A percentile compares a stretch with the other conserved stretches of the same genome.
These are phyloP conservation scores for Drosophila burlai DNA, from an alignment of 1,140 invertebrate species.

Conservation along the genomic window DNA sequence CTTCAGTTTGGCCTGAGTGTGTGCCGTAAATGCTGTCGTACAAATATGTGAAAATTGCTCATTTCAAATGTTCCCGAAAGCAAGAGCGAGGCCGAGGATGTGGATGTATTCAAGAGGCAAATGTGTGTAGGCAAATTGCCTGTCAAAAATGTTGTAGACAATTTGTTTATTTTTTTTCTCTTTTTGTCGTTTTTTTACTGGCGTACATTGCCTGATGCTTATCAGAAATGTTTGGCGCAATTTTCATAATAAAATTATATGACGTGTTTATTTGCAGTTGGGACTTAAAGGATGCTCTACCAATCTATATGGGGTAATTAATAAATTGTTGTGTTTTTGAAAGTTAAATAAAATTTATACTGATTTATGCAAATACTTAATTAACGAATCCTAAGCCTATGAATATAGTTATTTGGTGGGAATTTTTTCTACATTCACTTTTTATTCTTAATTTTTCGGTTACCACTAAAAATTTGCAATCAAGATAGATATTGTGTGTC, in stretches of 20 bases:
- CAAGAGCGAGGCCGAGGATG: background rate
- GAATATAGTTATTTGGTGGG: background rate
- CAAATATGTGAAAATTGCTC: conserved; percentile 83
- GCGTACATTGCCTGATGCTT: conserved; percentile 52
- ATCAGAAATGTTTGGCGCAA: conserved; percentile 68
- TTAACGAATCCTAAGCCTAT: background rate
- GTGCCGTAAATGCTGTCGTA: conserved; percentile 68
- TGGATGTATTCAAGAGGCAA: background rate
- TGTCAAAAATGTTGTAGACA: conserved; percentile 77
- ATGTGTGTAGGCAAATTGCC: conserved; percentile 76
- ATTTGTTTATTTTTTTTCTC: conserved; percentile 62
- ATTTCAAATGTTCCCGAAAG: conserved; percentile 69
- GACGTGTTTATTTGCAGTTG: conserved; percentile 37
- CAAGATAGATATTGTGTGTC: conserved; percentile 10
- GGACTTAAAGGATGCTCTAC: background rate
- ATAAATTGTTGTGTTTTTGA: too few species aligned
- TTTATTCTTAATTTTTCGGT: background rate
- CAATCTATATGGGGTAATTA: conserved; percentile 7
- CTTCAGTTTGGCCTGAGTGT: conserved; percentile 50
- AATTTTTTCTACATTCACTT: background rate
- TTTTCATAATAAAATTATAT: conserved; percentile 54
- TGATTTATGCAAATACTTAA: background rate
- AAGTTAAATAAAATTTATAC: background rate
- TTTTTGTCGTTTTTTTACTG: conserved; percentile 39
- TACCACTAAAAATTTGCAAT: conserved; percentile 14